Base-by-base conservation (phyloP, 2,113 vertebrate genomes). In the Chaetura pelagica region DNA sequence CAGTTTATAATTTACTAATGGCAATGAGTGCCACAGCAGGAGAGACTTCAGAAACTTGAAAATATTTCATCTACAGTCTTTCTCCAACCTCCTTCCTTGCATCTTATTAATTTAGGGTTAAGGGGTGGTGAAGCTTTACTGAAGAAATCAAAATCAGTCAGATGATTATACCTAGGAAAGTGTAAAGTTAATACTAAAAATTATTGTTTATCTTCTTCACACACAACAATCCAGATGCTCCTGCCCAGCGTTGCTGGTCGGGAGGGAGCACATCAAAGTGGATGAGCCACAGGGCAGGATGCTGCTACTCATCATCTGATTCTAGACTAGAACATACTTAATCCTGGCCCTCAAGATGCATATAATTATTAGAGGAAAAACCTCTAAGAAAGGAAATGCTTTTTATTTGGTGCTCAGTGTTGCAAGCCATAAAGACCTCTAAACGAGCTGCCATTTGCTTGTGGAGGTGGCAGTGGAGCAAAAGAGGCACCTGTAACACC, bases 201-300 rank as follows among this genome's bases (percentile, higher is more conserved):
- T 0, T 0, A 79, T 69, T 61, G 13, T 59, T 85, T 66, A n/a
- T 84, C 30, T 58, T 73, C 59, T 74, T 64, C 24, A 26, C 8
- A 68, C 0, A 0, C 9, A 75, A 79, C 14, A 74, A 59, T 46
- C 17, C 26, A 68, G 74, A 66, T 1, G 2, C 9, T 91, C 29
- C 19, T 87, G 44, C 13, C 11, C 9, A 6, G 5, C n/a, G 32
- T 20, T 7, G 0, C 9, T 66, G 22, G 7, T 17, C 64, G 38
- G 26, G 23, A 80, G 18, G 16, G 59, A 86, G 35, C 35, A 58
- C 0, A 1, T 27, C 29, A 49, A 71, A 84, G 18, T 18, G 6
- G 12, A 58, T 52, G 35, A 62, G 46, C 30, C 58, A 32, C 13
- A 9, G 8, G 35, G 27, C 22, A 81, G 58, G 22, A 89, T 4